phyloP scores from a whole-genome alignment of 2,888 invertebrate genomes.

The Oxycera nigricornis region DNA sequence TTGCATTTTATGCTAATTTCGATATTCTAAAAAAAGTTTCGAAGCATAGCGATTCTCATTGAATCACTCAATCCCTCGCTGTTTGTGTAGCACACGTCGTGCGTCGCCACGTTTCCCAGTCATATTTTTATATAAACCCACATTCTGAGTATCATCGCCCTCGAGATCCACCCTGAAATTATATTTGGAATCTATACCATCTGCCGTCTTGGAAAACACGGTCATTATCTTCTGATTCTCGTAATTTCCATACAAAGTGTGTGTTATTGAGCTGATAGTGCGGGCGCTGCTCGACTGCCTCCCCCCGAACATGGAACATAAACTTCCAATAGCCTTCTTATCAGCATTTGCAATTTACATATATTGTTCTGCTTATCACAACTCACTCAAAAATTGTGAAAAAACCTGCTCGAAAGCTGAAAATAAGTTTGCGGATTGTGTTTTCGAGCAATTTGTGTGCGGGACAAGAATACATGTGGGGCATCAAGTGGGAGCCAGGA shows the following conservation, averaged over 20 bases:
- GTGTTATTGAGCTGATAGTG: neutral
- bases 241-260: neutral
- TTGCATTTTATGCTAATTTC: no score
- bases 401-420: neutral
- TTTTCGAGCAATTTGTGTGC: neutral
- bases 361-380: neutral
- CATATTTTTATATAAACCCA: no score
- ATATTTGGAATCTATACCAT: no score
- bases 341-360: neutral
- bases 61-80: no score
- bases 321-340: neutral
- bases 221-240: neutral
- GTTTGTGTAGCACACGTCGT: no score
- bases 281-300: neutral
- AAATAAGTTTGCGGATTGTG: neutral
- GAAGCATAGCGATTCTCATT: no score
- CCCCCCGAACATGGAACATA: neutral
- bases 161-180: no score
- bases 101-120: no score
- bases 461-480: neutral
- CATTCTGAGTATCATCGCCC: no score
- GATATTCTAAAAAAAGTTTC: no score
- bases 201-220: neutral
- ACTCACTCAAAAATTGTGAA: neutral
- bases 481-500: neutral